Percentiles rank a stretch among this genome's conserved stretches.
These are phyloP conservation scores for Sebastes cheni DNA, from an alignment of 2,797 vertebrate species.

Conservation along the genomic window DNA sequence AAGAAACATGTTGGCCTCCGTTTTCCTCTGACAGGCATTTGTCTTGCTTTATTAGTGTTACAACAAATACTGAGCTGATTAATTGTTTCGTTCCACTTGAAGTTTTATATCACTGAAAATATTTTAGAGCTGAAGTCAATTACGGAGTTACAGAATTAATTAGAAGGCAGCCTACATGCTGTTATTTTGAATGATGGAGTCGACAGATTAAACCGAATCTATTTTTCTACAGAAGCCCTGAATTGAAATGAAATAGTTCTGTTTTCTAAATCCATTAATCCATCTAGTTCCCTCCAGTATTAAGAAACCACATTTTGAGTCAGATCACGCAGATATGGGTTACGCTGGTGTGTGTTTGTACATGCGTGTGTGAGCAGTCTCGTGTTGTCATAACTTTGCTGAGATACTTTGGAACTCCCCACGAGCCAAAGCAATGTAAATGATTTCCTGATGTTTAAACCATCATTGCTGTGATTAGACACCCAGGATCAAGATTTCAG, in stretches of 20 bases:
- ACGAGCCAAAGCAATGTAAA: slow-evolving; percentile 56
- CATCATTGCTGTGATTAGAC: slow-evolving; percentile 59
- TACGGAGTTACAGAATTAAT: slow-evolving; percentile 41
- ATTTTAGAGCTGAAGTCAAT: slow-evolving; percentile 47
- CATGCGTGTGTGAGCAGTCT: not conserved
- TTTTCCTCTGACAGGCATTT: slow-evolving; percentile 53
- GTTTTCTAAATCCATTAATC: slow-evolving; percentile 38
- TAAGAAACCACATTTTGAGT: slow-evolving; percentile 48
- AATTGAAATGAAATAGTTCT: slow-evolving; percentile 41
- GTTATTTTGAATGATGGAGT: slow-evolving; percentile 27
- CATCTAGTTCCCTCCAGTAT: slow-evolving; percentile 9
- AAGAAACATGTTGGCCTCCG: slow-evolving; percentile 61
- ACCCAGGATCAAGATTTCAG: slow-evolving; percentile 50
- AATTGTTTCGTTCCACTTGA: slow-evolving; percentile 42
- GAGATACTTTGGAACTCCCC: slow-evolving; percentile 55
- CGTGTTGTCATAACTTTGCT: slow-evolving; percentile 64
- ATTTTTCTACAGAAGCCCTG: slow-evolving; percentile 28
- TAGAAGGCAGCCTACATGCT: slow-evolving; percentile 24
- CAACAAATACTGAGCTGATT: slow-evolving; percentile 32
- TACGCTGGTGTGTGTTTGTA: not conserved
- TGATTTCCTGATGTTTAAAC: slow-evolving; percentile 76
- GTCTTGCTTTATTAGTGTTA: slow-evolving; percentile 53
- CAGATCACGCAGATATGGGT: slow-evolving; percentile 3
- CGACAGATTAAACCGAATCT: slow-evolving; percentile 25
- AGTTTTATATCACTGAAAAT: slow-evolving; percentile 23